These are phyloP conservation scores for Theristicus caerulescens DNA, from an alignment of 2,113 vertebrate species.

Conservation along the genomic window DNA sequence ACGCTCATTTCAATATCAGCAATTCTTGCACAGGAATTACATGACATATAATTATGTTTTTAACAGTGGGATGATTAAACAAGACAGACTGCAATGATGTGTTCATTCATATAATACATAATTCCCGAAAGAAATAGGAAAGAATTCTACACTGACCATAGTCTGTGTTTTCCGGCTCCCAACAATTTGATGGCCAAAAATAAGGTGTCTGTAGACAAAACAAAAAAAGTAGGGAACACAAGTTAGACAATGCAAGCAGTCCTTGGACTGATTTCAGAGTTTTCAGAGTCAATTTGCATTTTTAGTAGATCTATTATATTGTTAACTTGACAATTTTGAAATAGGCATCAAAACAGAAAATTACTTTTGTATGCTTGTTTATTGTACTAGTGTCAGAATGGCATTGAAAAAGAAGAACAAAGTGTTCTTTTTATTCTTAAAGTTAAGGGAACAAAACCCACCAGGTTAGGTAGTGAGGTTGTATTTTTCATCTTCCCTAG, in stretches of 20 bases:
- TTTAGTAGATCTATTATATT: background rate
- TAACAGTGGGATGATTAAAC: slow-evolving; percentile 14
- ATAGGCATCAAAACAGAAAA: background rate
- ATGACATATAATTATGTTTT: background rate
- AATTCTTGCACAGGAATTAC: slow-evolving; percentile 10
- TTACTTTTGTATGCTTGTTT: background rate
- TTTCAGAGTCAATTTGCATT: background rate
- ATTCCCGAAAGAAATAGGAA: slow-evolving; percentile 13
- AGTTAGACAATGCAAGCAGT: slow-evolving; percentile 51
- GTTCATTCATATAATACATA: background rate
- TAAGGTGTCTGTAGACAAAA: slow-evolving; percentile 88
- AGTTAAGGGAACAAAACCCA: background rate
- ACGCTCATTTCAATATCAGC: slow-evolving; percentile 1
- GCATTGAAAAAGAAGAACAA: background rate
- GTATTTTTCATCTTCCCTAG: background rate
- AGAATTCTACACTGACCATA: slow-evolving; percentile 84
- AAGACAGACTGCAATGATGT: background rate
- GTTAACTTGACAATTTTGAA: background rate
- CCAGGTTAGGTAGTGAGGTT: background rate
- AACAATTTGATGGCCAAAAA: slow-evolving; percentile 98
- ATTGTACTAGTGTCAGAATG: background rate
- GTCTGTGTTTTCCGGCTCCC: slow-evolving; percentile 98
- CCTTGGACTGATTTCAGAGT: background rate
- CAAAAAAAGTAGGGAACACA: slow-evolving; percentile 29
- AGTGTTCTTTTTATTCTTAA: background rate